A percentile compares a stretch with the other conserved stretches of the same genome.
phyloP scores from a whole-genome alignment of 2,888 invertebrate species.

The Eledona agricola region DNA sequence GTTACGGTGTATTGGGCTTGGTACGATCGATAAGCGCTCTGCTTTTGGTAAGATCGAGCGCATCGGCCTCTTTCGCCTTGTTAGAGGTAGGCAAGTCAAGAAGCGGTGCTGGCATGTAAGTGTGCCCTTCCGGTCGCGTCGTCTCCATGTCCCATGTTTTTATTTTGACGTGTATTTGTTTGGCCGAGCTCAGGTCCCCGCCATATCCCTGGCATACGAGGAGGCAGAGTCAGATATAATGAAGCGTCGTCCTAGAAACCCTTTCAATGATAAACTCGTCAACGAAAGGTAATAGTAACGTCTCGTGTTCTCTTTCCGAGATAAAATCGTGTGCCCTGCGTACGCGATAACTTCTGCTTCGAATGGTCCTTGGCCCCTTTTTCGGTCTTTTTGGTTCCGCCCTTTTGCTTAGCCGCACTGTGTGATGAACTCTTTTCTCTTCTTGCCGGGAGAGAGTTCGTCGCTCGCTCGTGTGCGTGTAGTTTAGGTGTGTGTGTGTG shows the following conservation, averaged over 20 bases:
- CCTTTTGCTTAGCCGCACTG: conserved; percentile 22
- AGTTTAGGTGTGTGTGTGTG: conserved; percentile 27
- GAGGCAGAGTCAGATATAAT: conserved; percentile 98
- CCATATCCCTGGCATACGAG: conserved; percentile 98
- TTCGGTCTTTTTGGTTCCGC: conserved; percentile 18
- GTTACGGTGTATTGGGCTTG: conserved; percentile 2
- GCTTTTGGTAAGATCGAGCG: conserved; percentile 25
- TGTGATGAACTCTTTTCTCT: not conserved
- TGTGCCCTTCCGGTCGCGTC: conserved; percentile 44
- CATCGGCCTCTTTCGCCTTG: conserved; percentile 36
- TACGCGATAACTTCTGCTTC: conserved; percentile 51
- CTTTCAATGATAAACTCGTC: conserved; percentile 97
- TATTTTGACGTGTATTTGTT: conserved; percentile 61
- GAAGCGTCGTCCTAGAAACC: conserved; percentile 98
- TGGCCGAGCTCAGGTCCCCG: conserved; percentile 81
- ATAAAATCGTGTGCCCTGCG: conserved; percentile 40
- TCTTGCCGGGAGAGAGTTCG: not conserved
- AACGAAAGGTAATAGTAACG: conserved; percentile 86
- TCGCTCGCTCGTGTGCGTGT: conserved; percentile 1
- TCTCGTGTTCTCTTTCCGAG: conserved; percentile 29
- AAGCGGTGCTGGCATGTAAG: conserved; percentile 59
- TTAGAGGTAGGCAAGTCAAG: conserved; percentile 53
- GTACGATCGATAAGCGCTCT: no score
- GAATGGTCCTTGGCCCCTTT: conserved; percentile 34
- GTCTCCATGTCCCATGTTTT: conserved; percentile 31